Evolutionary conservation across 2,797 vertebrate genomes (phyloP).

Genomic region (Platyrinchus mystaceus): DNA sequence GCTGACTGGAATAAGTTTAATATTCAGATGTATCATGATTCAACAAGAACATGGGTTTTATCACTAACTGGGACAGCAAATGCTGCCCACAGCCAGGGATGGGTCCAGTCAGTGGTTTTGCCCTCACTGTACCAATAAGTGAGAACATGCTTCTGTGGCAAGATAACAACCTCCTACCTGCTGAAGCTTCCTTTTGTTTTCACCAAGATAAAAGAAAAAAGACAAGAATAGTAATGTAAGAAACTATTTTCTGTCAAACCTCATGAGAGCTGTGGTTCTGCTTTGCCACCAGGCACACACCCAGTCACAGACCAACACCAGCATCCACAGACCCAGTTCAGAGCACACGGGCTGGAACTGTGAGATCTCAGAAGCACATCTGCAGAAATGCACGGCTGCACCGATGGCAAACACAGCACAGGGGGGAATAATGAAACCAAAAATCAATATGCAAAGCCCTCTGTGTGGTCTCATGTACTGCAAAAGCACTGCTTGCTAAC

Average conservation of each 20-base stretch:
- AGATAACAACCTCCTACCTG: slow-evolving; percentile 23
- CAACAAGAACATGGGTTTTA: not conserved
- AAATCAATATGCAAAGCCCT: not conserved
- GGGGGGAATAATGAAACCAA: not conserved
- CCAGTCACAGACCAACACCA: accelerated
- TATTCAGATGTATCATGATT: not conserved
- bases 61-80: not conserved
- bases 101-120: not conserved
- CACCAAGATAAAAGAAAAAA: not conserved
- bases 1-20: not conserved
- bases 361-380: not conserved
- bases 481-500: not conserved
- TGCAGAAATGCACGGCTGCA: accelerated
- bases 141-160: not conserved
- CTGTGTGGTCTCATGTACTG: not conserved
- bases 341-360: accelerated
- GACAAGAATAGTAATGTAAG: not conserved
- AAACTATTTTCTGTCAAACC: slow-evolving; percentile 23
- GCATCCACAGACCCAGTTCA: not conserved
- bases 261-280: not conserved
- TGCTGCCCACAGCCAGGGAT: not conserved
- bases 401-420: accelerated
- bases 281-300: not conserved
- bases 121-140: not conserved
- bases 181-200: slow-evolving; percentile 33